A percentile compares a stretch with the other conserved stretches of the same genome.
Conservation (phyloP, 2,797 vertebrate genomes). For the Graptemys geographica region DNA sequence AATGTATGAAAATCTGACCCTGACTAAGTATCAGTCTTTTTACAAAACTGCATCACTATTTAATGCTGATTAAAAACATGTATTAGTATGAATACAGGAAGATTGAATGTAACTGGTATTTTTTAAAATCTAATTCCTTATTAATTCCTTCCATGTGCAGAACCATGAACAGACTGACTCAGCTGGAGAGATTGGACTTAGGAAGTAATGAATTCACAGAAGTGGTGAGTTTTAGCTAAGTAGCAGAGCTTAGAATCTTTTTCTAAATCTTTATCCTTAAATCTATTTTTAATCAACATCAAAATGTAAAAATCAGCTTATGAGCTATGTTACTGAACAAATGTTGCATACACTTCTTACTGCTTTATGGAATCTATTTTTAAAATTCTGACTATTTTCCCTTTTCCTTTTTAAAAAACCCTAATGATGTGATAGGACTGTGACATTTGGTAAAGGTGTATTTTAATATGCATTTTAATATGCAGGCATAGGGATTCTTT, state of each 20-base stretch:
- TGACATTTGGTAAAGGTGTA: not conserved
- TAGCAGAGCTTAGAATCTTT: not conserved
- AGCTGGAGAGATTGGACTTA: constrained; percentile 96
- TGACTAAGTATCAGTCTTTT: not conserved
- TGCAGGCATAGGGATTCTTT: not conserved
- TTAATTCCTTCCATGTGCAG: constrained; percentile 80
- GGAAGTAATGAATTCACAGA: constrained; percentile 99
- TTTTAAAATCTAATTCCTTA: constrained; percentile 38
- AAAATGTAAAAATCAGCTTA: constrained; percentile 33
- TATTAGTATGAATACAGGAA: not conserved
- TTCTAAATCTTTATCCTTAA: constrained; percentile 16
- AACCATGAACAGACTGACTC: constrained; percentile 98
- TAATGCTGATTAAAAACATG: constrained; percentile 12
- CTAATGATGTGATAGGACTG: not conserved
- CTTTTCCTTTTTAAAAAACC: not conserved
- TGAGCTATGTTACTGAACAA: constrained; percentile 3
- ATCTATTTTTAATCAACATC: constrained; percentile 47
- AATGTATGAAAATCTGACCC: not conserved
- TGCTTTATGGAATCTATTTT: not conserved
- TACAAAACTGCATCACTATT: not conserved
- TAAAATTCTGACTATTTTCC: not conserved
- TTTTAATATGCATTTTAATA: not conserved
- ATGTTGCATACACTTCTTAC: not conserved
- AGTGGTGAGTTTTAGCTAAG: constrained; percentile 90
- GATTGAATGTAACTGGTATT: not conserved